phyloP scores from a whole-genome alignment of 1,140 invertebrate species.

The Cyphomyrmex costatus region DNA sequence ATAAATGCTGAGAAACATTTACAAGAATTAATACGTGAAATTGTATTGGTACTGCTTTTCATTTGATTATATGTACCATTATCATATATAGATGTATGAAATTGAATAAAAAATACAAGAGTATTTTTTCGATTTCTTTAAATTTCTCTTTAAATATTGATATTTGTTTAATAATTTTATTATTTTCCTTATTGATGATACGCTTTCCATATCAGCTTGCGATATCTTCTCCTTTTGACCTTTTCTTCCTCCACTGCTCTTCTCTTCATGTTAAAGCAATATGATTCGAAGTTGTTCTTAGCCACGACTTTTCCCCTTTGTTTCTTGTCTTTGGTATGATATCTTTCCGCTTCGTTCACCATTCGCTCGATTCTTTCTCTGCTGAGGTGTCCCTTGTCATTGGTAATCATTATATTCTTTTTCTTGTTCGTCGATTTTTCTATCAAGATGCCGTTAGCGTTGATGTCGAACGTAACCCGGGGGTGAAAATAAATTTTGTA shows the following conservation, averaged over 20 bases:
- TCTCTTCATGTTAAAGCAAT: constrained; percentile 87
- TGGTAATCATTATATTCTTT: constrained; percentile 93
- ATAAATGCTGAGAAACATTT: neutral
- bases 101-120: neutral
- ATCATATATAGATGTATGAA: neutral
- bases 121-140: constrained; percentile 31
- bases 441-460: constrained; percentile 90
- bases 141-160: neutral
- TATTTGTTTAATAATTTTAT: constrained; percentile 57
- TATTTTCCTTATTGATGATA: constrained; percentile 49
- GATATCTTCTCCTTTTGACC: constrained; percentile 47
- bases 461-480: constrained; percentile 89
- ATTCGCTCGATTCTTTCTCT: constrained; percentile 94
- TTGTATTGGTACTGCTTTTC: neutral
- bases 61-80: neutral
- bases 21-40: neutral
- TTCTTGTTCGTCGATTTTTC: constrained; percentile 87
- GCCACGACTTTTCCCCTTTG: constrained; percentile 88
- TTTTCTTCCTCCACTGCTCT: constrained; percentile 21
- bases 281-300: constrained; percentile 89
- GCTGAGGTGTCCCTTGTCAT: constrained; percentile 92
- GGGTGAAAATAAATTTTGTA: neutral
- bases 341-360: constrained; percentile 89
- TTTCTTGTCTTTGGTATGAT: constrained; percentile 89
- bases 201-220: constrained; percentile 31